Evolutionary conservation across 2,113 vertebrate species (phyloP).

Genomic region (Haliaeetus leucogaster): DNA sequence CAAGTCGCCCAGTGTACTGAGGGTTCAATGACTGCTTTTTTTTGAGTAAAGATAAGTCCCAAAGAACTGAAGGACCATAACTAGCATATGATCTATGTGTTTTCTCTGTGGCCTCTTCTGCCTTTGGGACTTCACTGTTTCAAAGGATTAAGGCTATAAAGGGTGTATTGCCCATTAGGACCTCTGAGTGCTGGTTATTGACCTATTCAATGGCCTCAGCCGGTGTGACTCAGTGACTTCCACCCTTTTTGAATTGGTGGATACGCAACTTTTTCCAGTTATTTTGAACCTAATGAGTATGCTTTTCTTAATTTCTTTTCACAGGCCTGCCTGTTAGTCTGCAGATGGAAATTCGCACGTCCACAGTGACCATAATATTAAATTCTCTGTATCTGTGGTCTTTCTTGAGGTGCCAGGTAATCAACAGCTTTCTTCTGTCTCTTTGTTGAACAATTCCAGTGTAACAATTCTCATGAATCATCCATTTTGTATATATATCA

Average conservation of each 20-base stretch:
- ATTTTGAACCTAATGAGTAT: background rate
- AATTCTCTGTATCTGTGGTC: conserved; percentile 30
- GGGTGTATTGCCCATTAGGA: background rate
- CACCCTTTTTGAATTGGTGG: background rate
- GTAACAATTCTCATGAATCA: conserved; percentile 35
- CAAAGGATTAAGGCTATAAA: background rate
- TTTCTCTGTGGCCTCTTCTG: background rate
- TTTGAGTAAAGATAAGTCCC: background rate
- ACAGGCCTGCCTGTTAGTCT: background rate
- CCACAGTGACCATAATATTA: background rate
- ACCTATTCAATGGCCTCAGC: background rate
- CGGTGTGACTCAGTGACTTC: background rate
- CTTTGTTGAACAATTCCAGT: conserved; percentile 10
- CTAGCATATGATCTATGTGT: background rate
- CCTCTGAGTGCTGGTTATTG: background rate
- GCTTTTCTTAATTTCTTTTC: background rate
- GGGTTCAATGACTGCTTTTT: background rate
- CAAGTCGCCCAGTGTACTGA: background rate
- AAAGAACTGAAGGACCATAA: background rate
- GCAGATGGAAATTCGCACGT: conserved; percentile 9
- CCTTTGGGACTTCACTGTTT: background rate
- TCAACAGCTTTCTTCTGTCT: conserved; percentile 31
- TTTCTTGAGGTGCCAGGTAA: conserved; percentile 19
- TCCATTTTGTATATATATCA: conserved; percentile 33
- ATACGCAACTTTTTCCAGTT: background rate